phyloP scores from a whole-genome alignment of 1,140 invertebrate genomes.

The Drosophila neocordata region DNA sequence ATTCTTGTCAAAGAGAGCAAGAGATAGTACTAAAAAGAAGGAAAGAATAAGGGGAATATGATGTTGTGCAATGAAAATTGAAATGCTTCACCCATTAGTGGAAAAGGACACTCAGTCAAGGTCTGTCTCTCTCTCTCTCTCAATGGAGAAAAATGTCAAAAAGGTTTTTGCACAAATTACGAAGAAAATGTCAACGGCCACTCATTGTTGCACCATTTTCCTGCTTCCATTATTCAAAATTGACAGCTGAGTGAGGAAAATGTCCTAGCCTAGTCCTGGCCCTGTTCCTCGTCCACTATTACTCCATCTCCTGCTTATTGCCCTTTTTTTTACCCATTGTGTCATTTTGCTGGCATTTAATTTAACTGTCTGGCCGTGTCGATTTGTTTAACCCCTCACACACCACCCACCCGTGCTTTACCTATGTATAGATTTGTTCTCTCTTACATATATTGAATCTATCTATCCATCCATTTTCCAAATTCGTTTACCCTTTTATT shows the following conservation, averaged over 20 bases:
- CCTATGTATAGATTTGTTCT: neutral
- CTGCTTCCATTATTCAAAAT: conserved; percentile 77
- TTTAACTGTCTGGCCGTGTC: conserved; percentile 47
- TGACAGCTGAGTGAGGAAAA: conserved; percentile 77
- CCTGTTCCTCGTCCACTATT: conserved; percentile 9
- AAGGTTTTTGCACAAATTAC: conserved; percentile 75
- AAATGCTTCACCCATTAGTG: conserved; percentile 48
- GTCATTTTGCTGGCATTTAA: conserved; percentile 45
- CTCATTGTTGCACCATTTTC: conserved; percentile 74
- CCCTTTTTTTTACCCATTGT: conserved; percentile 7
- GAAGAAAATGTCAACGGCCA: conserved; percentile 65
- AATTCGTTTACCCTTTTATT: conserved; percentile 56
- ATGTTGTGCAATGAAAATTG: conserved; percentile 62
- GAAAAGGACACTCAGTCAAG: neutral
- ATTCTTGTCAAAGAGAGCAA: neutral
- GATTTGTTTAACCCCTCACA: conserved; percentile 3
- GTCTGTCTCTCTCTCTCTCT: conserved; percentile 19
- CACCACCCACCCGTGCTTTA: conserved; percentile 1
- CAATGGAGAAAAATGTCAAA: conserved; percentile 36
- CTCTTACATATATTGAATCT: neutral
- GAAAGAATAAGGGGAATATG: neutral
- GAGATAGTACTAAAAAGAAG: neutral
- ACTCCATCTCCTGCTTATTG: conserved; percentile 8
- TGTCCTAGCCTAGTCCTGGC: conserved; percentile 45
- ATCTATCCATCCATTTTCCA: conserved; percentile 21